A percentile compares a stretch with the other conserved stretches of the same genome.
Conservation (phyloP, 2,113 vertebrate species). For the Nycticebus coucang region DNA sequence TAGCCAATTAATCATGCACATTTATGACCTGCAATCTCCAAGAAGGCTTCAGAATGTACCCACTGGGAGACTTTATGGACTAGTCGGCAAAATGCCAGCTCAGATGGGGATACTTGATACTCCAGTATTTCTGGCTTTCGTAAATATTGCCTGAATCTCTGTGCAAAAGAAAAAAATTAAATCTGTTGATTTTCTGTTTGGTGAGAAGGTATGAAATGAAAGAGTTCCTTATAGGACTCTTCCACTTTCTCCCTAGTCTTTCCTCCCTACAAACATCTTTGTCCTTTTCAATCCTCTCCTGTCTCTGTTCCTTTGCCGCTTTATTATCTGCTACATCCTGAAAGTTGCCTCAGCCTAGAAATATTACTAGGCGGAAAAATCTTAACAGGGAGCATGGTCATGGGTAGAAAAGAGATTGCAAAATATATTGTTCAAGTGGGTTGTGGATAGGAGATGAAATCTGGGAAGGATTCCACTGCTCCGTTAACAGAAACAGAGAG, state of each 20-base stretch:
- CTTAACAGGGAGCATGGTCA: not conserved
- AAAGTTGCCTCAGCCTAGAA: not conserved
- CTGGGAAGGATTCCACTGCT: not conserved
- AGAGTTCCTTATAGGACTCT: not conserved
- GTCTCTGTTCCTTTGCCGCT: not conserved
- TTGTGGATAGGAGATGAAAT: not conserved
- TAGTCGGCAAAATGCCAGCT: slow-evolving; percentile 61
- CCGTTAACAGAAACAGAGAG: not conserved
- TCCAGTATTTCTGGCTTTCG: slow-evolving; percentile 15
- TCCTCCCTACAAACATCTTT: not conserved
- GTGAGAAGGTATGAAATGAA: not conserved
- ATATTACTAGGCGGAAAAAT: not conserved
- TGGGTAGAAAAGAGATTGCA: not conserved
- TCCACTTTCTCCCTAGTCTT: not conserved
- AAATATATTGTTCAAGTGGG: not conserved
- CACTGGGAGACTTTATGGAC: slow-evolving; percentile 50
- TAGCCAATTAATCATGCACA: slow-evolving; percentile 70
- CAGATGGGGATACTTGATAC: slow-evolving; percentile 43
- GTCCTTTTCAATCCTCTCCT: not conserved
- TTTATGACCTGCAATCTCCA: slow-evolving; percentile 74
- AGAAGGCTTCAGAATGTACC: slow-evolving; percentile 69
- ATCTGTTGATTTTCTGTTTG: not conserved
- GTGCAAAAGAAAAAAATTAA: not conserved
- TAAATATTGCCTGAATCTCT: not conserved
- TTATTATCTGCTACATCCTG: not conserved